These are phyloP conservation scores for Epinephelus cyanopodus DNA, from an alignment of 2,113 vertebrate species.

Conservation along the genomic window DNA sequence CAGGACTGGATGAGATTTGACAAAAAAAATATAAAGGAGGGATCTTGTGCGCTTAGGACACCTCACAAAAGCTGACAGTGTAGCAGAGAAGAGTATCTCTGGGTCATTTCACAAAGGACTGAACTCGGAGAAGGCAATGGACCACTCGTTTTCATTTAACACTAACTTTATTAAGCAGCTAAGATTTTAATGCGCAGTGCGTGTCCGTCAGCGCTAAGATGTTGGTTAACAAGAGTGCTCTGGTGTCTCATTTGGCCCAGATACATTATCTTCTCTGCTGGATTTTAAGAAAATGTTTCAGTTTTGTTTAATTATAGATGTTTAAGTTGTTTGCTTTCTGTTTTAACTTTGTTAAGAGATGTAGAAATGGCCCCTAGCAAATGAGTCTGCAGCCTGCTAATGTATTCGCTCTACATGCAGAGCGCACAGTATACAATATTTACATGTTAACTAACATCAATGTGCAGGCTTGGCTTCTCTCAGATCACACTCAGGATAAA, in stretches of 20 bases:
- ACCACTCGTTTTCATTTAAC: slow-evolving; percentile 29
- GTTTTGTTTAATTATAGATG: slow-evolving; percentile 54
- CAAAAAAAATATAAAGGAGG: slow-evolving; percentile 6
- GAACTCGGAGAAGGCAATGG: neutral
- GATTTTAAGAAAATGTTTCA: slow-evolving; percentile 29
- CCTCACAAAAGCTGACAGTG: slow-evolving; percentile 7
- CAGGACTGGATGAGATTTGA: slow-evolving; percentile 15
- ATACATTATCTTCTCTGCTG: neutral
- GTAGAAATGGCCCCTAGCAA: slow-evolving; percentile 41
- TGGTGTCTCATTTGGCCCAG: slow-evolving; percentile 15
- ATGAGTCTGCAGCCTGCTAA: slow-evolving; percentile 46
- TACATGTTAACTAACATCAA: slow-evolving; percentile 30
- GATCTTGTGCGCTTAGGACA: neutral
- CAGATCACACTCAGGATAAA: slow-evolving; percentile 30
- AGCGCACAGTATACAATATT: slow-evolving; percentile 37
- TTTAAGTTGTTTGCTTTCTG: slow-evolving; percentile 46
- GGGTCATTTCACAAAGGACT: slow-evolving; percentile 36
- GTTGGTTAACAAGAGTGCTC: slow-evolving; percentile 24
- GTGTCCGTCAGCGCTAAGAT: slow-evolving; percentile 23
- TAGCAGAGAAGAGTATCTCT: neutral
- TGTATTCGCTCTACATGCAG: slow-evolving; percentile 48
- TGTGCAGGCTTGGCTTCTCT: slow-evolving; percentile 25
- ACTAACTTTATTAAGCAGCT: slow-evolving; percentile 21
- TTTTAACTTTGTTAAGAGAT: slow-evolving; percentile 41
- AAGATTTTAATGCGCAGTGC: slow-evolving; percentile 24